These are phyloP conservation scores for Zoanthus gigantus DNA, from an alignment of 92 coral and sea anemone genomes.

Conservation along the genomic window DNA sequence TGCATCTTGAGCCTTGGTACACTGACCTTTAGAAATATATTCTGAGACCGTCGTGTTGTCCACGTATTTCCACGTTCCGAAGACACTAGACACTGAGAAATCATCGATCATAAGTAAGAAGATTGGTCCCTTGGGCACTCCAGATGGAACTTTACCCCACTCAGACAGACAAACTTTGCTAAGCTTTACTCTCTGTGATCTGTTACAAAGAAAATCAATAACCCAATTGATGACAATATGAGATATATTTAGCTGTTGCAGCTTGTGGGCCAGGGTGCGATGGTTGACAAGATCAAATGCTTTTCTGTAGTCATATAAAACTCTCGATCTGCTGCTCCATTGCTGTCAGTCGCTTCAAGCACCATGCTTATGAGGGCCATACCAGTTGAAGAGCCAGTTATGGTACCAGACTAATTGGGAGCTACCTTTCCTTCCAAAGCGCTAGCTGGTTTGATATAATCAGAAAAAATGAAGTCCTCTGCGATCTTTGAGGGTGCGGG, in stretches of 20 bases:
- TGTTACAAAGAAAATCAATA: not conserved
- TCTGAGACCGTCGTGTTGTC: slow-evolving; percentile 45
- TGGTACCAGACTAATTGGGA: not conserved
- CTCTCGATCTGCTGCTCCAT: not conserved
- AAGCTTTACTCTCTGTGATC: slow-evolving; percentile 31
- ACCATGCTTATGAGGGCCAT: not conserved
- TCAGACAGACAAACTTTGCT: slow-evolving; percentile 20
- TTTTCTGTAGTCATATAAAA: not conserved
- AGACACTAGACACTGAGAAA: slow-evolving; percentile 22
- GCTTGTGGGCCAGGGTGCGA: not conserved
- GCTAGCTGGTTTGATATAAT: too few species aligned
- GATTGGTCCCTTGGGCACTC: slow-evolving; percentile 29
- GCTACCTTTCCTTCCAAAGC: too few species aligned
- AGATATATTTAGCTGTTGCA: not conserved
- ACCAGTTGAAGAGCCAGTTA: not conserved
- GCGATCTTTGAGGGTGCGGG: too few species aligned
- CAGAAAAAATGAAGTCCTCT: too few species aligned
- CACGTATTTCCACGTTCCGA: slow-evolving; percentile 43
- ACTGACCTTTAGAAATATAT: not conserved
- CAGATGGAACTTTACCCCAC: slow-evolving; percentile 19
- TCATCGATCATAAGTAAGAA: slow-evolving; percentile 31
- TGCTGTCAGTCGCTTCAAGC: not conserved
- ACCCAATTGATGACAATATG: not conserved
- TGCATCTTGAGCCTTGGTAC: not conserved
- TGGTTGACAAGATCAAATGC: not conserved